Evolutionary conservation across 2,797 vertebrate species (phyloP), one percentile per base, ranked within the genome.

Genomic region (Anniella stebbinsi): DNA sequence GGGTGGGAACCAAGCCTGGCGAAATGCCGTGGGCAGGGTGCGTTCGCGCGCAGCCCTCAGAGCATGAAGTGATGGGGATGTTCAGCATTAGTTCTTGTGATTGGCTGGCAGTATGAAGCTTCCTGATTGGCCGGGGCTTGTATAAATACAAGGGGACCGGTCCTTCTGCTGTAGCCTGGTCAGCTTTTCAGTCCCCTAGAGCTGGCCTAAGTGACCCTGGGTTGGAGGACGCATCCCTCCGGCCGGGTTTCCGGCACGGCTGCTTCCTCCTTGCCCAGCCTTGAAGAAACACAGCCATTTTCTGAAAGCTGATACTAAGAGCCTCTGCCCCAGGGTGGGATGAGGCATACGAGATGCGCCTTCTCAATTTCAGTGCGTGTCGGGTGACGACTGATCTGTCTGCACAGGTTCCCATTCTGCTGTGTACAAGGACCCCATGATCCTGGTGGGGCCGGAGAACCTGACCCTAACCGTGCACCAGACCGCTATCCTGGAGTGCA

Each of bases 391-490:
- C 18, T 78, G 0, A 60, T 3, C 45, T 95, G 80, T 94, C 81
- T 2, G 87, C 89, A 33, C 97, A 99, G 99, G 98, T 93, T 98
- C 98, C 5, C 98, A 98, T 96, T 98, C 98, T 9, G 98, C 98
- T 2, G 98, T 98, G 96, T 99, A 99, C 97, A 99, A 99, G 98
- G 99, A 99, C 94, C 99, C 99, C 8, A 97, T 97, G 96, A 99
- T 99, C 89, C 98, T 99, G 0, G 98, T 99, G 4, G 99, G 99
- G 57, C 99, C 99, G 0, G 99, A 99, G 97, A 99, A 99, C 97
- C 98, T 99, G 89, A 99, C 99, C 3, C 98, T 99, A 94, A 99
- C 99, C 0, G 98, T 99, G 96, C 99, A 99, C 97, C 99, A 99
- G 97, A 99, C 99, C 0, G 99, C 99, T 0, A 98, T 99, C 95